Conservation (phyloP, 2,888 invertebrate genomes). For the Horisme vitalbata region DNA sequence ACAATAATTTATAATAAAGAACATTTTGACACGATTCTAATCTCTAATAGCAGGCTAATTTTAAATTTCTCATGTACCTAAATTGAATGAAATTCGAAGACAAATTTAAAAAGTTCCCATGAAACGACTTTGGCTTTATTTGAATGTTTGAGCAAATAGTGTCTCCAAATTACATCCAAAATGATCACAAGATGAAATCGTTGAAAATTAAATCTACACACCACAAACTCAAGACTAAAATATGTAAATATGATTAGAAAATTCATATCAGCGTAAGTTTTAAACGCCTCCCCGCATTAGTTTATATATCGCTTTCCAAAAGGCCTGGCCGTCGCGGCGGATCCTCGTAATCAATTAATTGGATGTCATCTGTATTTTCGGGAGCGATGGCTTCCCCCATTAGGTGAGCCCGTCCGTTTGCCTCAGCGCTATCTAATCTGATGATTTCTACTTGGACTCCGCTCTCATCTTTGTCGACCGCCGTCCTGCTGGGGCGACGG, state of each 20-base stretch:
- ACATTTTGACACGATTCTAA: slow-evolving; percentile 18
- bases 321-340: slow-evolving; percentile 62
- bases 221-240: slow-evolving; percentile 18
- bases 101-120: no score
- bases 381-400: slow-evolving; percentile 50
- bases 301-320: slow-evolving; percentile 74
- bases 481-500: slow-evolving; percentile 75
- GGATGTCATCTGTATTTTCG: slow-evolving; percentile 61
- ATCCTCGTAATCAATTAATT: slow-evolving; percentile 64
- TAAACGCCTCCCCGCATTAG: slow-evolving; percentile 25
- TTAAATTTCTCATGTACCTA: no score
- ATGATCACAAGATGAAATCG: background rate
- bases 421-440: slow-evolving; percentile 41
- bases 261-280: slow-evolving; percentile 27
- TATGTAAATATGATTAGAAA: slow-evolving; percentile 16
- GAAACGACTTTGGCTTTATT: no score
- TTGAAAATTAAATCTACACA: slow-evolving; percentile 15
- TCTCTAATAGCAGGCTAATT: slow-evolving; percentile 5
- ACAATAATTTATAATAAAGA: slow-evolving; percentile 13
- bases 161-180: no score
- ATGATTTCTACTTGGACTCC: slow-evolving; percentile 72
- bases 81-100: no score
- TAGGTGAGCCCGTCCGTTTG: slow-evolving; percentile 37
- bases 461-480: slow-evolving; percentile 76
- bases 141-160: no score